Evolutionary conservation across 2,113 vertebrate genomes (phyloP).

Genomic region (Oxygymnocypris stewartii): DNA sequence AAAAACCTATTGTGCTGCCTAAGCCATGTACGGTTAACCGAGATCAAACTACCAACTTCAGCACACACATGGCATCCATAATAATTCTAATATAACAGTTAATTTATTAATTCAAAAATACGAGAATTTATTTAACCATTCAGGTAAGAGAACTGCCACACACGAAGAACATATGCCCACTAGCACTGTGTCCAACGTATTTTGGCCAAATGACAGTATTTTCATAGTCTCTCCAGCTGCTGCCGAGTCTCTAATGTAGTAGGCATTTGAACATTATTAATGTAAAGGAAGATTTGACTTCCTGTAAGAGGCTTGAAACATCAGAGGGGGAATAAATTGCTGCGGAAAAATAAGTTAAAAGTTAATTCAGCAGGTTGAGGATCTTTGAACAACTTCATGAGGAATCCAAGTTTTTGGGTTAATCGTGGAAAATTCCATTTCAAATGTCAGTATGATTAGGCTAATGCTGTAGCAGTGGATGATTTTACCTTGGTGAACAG

Average conservation of each 20-base stretch:
- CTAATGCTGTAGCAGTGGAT: slow-evolving; percentile 22
- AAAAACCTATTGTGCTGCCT: not conserved
- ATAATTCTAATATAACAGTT: not conserved
- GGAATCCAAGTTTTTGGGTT: slow-evolving; percentile 31
- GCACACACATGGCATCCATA: not conserved
- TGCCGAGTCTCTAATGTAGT: slow-evolving; percentile 8
- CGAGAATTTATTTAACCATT: not conserved
- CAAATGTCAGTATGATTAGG: slow-evolving; percentile 32
- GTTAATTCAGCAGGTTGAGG: slow-evolving; percentile 12
- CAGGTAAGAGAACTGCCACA: not conserved
- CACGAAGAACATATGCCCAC: slow-evolving; percentile 32
- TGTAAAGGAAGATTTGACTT: slow-evolving; percentile 1
- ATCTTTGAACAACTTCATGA: not conserved
- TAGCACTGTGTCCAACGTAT: not conserved
- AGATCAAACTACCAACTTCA: slow-evolving; percentile 20
- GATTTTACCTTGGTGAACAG: slow-evolving; percentile 36
- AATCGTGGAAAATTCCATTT: slow-evolving; percentile 28
- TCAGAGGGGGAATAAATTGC: not conserved
- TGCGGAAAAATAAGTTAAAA: not conserved
- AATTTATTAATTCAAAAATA: not conserved
- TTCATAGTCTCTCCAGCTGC: slow-evolving; percentile 1
- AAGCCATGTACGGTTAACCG: slow-evolving; percentile 1
- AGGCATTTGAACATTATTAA: slow-evolving; percentile 6
- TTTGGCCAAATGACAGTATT: not conserved
- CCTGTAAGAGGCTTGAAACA: not conserved